Evolutionary conservation across 1,140 invertebrate species (phyloP).

Genomic region (Neodiprion virginianus): DNA sequence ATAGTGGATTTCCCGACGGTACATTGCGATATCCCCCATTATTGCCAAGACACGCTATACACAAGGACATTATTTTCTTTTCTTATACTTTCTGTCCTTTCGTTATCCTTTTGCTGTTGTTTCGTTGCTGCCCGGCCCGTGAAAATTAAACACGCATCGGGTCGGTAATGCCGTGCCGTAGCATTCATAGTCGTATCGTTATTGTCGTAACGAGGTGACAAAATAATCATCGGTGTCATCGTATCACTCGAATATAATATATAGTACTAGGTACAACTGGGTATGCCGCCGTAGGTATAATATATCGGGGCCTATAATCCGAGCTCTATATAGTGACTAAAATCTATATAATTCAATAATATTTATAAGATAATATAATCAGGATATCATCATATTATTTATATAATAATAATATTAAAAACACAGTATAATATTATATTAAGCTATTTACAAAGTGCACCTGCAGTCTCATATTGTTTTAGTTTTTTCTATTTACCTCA

Average conservation of each 20-base stretch:
- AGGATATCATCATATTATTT: slow-evolving; percentile 44
- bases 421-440: slow-evolving; percentile 48
- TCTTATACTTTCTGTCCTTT: no score
- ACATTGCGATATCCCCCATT: slow-evolving; percentile 46
- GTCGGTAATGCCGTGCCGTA: slow-evolving; percentile 26
- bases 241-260: slow-evolving; percentile 37
- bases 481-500: slow-evolving; percentile 13
- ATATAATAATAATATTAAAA: slow-evolving; percentile 56
- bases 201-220: slow-evolving; percentile 9
- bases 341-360: slow-evolving; percentile 43
- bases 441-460: slow-evolving; percentile 61
- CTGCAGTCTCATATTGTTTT: slow-evolving; percentile 47
- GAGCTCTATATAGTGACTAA: slow-evolving; percentile 48
- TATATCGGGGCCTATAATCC: slow-evolving; percentile 36
- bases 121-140: neutral
- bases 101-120: no score
- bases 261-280: slow-evolving; percentile 52
- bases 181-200: slow-evolving; percentile 12
- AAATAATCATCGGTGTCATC: slow-evolving; percentile 48
- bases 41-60: neutral
- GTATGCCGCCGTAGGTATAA: slow-evolving; percentile 27
- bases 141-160: slow-evolving; percentile 25
- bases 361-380: slow-evolving; percentile 44
- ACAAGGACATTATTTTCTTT: neutral
- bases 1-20: slow-evolving; percentile 44